Conservation (phyloP, 2,113 vertebrate species). For the Acanthisitta chloris region DNA sequence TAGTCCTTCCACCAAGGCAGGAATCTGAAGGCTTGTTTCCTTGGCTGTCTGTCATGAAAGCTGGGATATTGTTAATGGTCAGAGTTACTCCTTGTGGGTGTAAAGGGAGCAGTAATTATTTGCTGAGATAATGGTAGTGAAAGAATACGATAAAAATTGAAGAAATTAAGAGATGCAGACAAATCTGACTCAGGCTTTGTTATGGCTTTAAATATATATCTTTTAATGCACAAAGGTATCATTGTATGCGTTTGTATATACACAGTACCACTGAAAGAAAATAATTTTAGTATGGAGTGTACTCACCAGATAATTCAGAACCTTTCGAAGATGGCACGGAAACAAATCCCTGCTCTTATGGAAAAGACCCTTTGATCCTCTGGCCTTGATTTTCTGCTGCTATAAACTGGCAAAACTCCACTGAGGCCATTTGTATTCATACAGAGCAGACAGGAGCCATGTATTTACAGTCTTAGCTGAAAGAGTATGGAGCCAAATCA, state of each 20-base stretch:
- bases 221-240: neutral
- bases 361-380: conserved; percentile 28
- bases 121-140: neutral
- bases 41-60: neutral
- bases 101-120: neutral
- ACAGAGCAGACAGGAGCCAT: neutral
- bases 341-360: neutral
- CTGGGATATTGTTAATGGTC: neutral
- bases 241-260: neutral
- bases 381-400: conserved; percentile 32
- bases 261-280: neutral
- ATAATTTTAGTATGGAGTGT: neutral
- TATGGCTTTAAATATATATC: neutral
- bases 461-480: conserved; percentile 23
- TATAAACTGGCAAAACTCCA: neutral
- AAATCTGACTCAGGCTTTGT: neutral
- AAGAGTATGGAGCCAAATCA: neutral
- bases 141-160: neutral
- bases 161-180: neutral
- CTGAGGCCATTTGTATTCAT: conserved; percentile 11
- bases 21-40: neutral
- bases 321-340: neutral
- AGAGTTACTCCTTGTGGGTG: neutral
- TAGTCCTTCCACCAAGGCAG: neutral
- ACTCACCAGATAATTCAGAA: neutral